A percentile compares a stretch with the other conserved stretches of the same genome.
Conservation (phyloP, 2,888 invertebrate genomes). For the Tetragonisca angustula region DNA sequence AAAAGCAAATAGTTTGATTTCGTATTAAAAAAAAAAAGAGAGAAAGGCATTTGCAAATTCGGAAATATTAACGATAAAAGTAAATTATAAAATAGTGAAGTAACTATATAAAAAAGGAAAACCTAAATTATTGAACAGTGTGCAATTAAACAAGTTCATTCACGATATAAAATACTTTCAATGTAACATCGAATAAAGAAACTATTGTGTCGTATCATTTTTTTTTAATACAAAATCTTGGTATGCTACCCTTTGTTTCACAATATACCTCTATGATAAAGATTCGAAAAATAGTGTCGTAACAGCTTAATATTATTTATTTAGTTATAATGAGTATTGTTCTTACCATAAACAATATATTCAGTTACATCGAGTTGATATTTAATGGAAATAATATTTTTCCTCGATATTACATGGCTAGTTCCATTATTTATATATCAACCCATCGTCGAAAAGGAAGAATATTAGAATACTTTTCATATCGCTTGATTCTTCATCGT, state of each 20-base stretch:
- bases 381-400: slow-evolving; percentile 12
- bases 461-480: not conserved
- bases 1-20: slow-evolving; percentile 36
- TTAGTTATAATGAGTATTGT: slow-evolving; percentile 45
- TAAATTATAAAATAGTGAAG: not conserved
- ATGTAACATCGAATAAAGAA: not conserved
- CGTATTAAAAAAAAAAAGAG: slow-evolving; percentile 27
- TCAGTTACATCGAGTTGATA: slow-evolving; percentile 21
- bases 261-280: slow-evolving; percentile 50
- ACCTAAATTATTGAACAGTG: not conserved
- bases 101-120: not conserved
- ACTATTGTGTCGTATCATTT: not conserved
- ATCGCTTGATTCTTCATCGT: not conserved
- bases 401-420: not conserved
- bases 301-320: slow-evolving; percentile 57
- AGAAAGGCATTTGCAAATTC: not conserved
- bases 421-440: slow-evolving; percentile 10
- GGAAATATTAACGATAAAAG: not conserved
- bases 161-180: not conserved
- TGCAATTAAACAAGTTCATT: not conserved
- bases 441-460: slow-evolving; percentile 12
- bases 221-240: slow-evolving; percentile 51
- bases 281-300: slow-evolving; percentile 58
- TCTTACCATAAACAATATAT: slow-evolving; percentile 43
- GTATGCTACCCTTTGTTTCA: slow-evolving; percentile 28